These are phyloP conservation scores for Silurus glanis DNA, from an alignment of 2,113 vertebrate species.

Conservation along the genomic window DNA sequence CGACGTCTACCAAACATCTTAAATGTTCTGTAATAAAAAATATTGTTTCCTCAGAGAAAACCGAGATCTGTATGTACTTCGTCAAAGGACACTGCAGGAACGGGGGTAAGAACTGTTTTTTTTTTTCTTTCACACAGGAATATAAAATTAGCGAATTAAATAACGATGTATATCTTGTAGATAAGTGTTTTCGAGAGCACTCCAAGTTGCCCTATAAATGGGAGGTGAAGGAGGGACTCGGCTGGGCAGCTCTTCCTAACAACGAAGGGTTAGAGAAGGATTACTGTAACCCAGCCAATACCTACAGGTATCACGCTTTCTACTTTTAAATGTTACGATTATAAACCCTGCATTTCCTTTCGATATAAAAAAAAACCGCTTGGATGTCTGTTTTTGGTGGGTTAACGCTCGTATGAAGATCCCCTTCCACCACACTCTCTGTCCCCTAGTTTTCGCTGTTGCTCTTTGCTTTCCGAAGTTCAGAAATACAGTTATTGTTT, in stretches of 20 bases:
- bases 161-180: constrained; percentile 48
- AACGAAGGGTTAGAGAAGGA: constrained; percentile 69
- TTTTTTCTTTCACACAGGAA: neutral
- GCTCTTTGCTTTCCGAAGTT: too few relatives aligned
- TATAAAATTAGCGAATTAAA: neutral
- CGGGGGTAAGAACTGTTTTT: constrained; percentile 58
- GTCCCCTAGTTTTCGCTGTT: too few relatives aligned
- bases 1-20: too few relatives aligned
- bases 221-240: constrained; percentile 57
- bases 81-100: constrained; percentile 70
- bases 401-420: too few relatives aligned
- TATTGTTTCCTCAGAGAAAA: constrained; percentile 65
- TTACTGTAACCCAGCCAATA: constrained; percentile 67
- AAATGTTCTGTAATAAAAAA: too few relatives aligned
- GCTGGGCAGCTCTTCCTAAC: constrained; percentile 61
- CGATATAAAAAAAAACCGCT: too few relatives aligned
- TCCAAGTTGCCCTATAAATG: constrained; percentile 71
- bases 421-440: too few relatives aligned
- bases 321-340: neutral
- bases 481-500: too few relatives aligned
- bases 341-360: neutral
- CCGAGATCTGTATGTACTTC: constrained; percentile 72
- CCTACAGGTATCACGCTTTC: constrained; percentile 61
- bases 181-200: constrained; percentile 64
- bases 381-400: too few relatives aligned